Base-by-base conservation (phyloP, 37 sponge, comb jelly and placozoan genomes). In the Spongia lamella region DNA sequence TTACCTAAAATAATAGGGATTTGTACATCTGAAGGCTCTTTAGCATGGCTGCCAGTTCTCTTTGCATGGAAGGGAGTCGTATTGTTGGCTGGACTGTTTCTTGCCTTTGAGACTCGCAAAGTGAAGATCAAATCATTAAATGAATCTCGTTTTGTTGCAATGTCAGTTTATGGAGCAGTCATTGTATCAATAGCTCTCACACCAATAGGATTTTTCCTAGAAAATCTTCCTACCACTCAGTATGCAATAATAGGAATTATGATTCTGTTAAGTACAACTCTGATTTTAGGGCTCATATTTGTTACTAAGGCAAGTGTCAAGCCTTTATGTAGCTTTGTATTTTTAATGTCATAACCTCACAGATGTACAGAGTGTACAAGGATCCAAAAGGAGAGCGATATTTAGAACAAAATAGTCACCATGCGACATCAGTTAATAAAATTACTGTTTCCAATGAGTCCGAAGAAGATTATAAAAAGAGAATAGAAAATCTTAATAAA, bases 71-170 rank as follows among this genome's bases (percentile, higher is more conserved):
- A 87, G 63, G 88, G 77, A n/a, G 37, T 77, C 20, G 59, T 75
- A n/a, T 52, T 87, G 32, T 25, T 87, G 14, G 50, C 76, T 21
- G 81, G 88, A 53, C 70, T 81, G 21, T 76, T 80, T 36, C 80
- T 86, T 3, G 80, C 86, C 11, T 79, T 79, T 66, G 86, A 86
- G 70, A 86, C 86, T 20, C 51, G 86, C 7, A 74, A 71, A 24
- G 68, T 86, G 15, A 79, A 86, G 17, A 79, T 86, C 34, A 56
- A 59, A 25, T 56, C 79, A 9, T 66, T 86, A 53, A 86, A 86
- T 58, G 86, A 86, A 26, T 86, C 86, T 59, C 56, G 61, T 16
- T 19, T 78, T 24, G 68, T 86, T 35, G 86, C 60, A 40, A 66
- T 68, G 69, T 72, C 75, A 24, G 83, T 88, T 6, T 88, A 88